Percentiles rank a stretch among this genome's conserved stretches.
phyloP scores from a whole-genome alignment of 1,140 invertebrate species.

The Radopholus similis region DNA sequence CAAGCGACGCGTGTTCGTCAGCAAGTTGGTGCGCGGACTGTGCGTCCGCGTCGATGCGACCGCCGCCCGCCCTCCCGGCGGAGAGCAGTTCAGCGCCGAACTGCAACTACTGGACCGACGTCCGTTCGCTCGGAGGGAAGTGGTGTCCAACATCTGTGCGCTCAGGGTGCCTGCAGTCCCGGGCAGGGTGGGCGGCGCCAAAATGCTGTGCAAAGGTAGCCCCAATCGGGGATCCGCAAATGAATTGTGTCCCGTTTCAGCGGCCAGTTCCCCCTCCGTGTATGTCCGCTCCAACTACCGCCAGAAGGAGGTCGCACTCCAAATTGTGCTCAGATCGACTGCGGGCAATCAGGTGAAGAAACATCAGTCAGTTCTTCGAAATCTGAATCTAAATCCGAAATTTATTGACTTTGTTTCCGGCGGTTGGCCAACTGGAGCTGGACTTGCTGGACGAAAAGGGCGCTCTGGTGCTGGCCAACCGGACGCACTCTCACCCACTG shows the following conservation, averaged over 20 bases:
- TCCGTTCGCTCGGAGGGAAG: conserved; percentile 17
- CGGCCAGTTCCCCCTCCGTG: conserved; percentile 9
- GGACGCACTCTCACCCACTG: conserved; percentile 15
- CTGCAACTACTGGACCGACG: conserved; percentile 21
- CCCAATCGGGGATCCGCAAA: neutral
- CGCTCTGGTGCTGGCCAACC: conserved; percentile 11
- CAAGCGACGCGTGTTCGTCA: conserved; percentile 8
- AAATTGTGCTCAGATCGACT: conserved; percentile 15
- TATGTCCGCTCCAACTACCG: conserved; percentile 34
- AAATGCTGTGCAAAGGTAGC: neutral
- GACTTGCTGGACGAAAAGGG: conserved; percentile 19
- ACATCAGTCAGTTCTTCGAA: neutral
- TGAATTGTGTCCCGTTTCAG: neutral
- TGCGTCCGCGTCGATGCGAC: neutral
- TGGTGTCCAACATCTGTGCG: conserved; percentile 23
- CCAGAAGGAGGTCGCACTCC: conserved; percentile 25
- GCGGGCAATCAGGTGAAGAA: too few relatives aligned
- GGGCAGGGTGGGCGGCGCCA: neutral
- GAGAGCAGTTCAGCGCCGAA: neutral
- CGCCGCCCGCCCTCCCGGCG: too few relatives aligned
- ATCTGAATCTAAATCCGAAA: too few relatives aligned
- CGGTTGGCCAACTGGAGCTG: conserved; percentile 22
- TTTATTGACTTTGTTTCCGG: too few relatives aligned
- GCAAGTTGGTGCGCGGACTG: conserved; percentile 6
- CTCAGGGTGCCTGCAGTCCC: conserved; percentile 4